phyloP scores from a whole-genome alignment of 2,888 invertebrate species.

The Apamea sordens region DNA sequence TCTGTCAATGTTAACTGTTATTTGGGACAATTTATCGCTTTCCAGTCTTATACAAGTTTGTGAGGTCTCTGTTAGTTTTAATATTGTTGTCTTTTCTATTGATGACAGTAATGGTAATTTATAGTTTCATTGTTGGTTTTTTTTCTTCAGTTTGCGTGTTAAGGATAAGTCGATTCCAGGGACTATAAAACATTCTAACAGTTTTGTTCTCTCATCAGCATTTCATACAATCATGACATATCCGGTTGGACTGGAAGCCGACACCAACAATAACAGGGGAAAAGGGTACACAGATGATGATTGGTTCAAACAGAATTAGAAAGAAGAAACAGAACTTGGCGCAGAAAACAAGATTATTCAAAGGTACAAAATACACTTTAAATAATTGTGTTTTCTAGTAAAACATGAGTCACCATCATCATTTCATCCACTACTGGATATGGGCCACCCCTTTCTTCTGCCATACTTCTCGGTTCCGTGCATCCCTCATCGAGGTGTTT shows the following conservation, averaged over 20 bases:
- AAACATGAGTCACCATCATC: too few species aligned
- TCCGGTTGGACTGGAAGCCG: too few species aligned
- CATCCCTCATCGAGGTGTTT: too few species aligned
- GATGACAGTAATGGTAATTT: neutral
- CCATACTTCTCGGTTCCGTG: too few species aligned
- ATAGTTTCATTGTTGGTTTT: neutral
- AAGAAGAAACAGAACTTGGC: too few species aligned
- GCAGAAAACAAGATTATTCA: neutral
- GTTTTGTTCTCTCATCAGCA: too few species aligned
- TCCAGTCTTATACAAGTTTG: conserved; percentile 20
- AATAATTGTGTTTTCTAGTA: neutral
- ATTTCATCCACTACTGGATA: too few species aligned
- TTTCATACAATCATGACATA: neutral
- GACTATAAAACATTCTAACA: neutral
- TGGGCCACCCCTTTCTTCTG: too few species aligned
- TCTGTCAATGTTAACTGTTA: conserved; percentile 29
- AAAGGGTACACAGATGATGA: too few species aligned
- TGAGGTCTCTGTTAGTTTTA: conserved; percentile 18
- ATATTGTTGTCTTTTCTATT: neutral
- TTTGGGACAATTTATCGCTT: conserved; percentile 41
- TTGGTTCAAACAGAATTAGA: neutral
- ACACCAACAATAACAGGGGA: too few species aligned
- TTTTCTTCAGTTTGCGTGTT: neutral
- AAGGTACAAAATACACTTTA: neutral
- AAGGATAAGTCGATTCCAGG: neutral